Evolutionary conservation across 2,113 vertebrate species (phyloP), one percentile per base, ranked within the genome.

Genomic region (Eidolon helvum): DNA sequence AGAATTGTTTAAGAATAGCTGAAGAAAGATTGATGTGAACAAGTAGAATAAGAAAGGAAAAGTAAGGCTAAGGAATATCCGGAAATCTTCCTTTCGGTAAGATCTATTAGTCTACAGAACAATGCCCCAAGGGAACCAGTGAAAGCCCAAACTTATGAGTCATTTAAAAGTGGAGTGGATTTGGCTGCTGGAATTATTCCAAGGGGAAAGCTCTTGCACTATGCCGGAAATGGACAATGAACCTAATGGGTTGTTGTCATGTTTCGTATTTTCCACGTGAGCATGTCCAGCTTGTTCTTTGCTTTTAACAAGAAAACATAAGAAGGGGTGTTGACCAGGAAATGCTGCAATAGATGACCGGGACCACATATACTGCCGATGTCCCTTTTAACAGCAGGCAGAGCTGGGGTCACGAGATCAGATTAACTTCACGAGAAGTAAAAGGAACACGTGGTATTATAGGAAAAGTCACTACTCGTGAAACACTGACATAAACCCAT

Each of bases 101-200:
- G 79, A 96, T 68, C 65, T 93, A 94, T 96, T 77, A 96, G 93
- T 69, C 85, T 79, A 85, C 4, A 40, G 66, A 66, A 87, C 8
- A 77, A 48, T 21, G 78, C 84, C 94, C 71, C 87, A 7, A 48
- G 96, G 93, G 96, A 86, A 22, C 40, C 24, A 14, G 74, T 97
- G 94, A 95, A 91, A 97, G 95, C 79, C 28, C 48, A 22, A n/a
- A 26, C 53, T 89, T 77, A 48, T 66, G 43, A 97, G 65, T 55
- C 92, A 91, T 61, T 95, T 87, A 77, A 50, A 61, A 83, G 80
- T 0, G 40, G 65, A 92, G 59, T 79, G 87, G 95, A 95, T 55
- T 38, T 97, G 72, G 33, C 78, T 61, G 9, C 0, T 95, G 92
- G 28, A 87, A 86, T 94, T 83, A 96, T 85, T 75, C 98, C 95